phyloP scores from a whole-genome alignment of 1,140 invertebrate species.

The Papilio xuthus region DNA sequence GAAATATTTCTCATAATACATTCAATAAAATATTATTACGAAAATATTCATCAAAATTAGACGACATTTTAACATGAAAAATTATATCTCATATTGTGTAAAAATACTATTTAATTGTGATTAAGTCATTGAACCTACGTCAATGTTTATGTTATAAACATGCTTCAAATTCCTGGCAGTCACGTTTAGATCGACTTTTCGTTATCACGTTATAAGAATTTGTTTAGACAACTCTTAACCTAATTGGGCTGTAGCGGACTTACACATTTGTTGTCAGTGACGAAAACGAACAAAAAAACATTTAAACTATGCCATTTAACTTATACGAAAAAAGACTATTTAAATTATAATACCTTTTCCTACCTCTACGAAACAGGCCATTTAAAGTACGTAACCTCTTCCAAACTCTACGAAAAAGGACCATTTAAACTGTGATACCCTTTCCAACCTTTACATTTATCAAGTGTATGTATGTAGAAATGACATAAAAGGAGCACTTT shows the following conservation, averaged over 20 bases:
- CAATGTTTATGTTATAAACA: conserved; percentile 3
- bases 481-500: conserved; percentile 17
- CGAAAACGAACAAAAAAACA: background rate
- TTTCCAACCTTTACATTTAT: background rate
- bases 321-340: too few relatives aligned
- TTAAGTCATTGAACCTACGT: background rate
- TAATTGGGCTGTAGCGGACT: background rate
- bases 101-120: background rate
- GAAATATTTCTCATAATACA: background rate
- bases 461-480: background rate
- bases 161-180: background rate
- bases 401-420: background rate
- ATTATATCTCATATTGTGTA: background rate
- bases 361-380: background rate
- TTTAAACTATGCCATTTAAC: too few relatives aligned
- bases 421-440: background rate
- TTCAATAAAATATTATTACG: background rate
- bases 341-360: background rate
- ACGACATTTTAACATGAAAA: background rate
- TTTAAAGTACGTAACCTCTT: background rate
- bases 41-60: background rate
- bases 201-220: conserved; percentile 4
- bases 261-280: background rate
- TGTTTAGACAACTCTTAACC: background rate
- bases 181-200: background rate